Evolutionary conservation across 2,797 vertebrate genomes (phyloP).

Genomic region (Babyrousa celebensis): DNA sequence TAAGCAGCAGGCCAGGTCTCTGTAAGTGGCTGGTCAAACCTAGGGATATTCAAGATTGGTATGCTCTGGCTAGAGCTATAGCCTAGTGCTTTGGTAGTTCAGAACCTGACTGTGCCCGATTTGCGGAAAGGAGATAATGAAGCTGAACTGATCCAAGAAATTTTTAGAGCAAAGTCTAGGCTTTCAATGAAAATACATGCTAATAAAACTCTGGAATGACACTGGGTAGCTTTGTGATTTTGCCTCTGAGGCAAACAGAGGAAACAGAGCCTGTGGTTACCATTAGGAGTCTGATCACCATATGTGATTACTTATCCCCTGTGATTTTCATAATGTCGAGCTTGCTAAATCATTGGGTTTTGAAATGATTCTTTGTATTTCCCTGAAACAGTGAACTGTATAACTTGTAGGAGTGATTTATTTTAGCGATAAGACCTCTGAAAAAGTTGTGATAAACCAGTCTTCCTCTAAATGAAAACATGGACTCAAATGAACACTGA

Average conservation of each 20-base stretch:
- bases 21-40: not conserved
- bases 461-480: not conserved
- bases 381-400: not conserved
- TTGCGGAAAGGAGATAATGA: constrained; percentile 45
- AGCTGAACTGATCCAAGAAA: not conserved
- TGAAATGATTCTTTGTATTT: constrained; percentile 60
- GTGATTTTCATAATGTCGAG: not conserved
- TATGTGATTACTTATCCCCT: not conserved
- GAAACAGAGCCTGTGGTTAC: not conserved
- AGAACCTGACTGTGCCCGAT: not conserved
- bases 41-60: not conserved
- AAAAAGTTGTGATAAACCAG: not conserved
- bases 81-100: not conserved
- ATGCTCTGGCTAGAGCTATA: not conserved
- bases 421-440: constrained; percentile 22
- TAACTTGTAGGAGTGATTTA: not conserved
- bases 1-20: not conserved
- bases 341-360: constrained; percentile 6
- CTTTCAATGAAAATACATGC: constrained; percentile 69
- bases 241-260: constrained; percentile 50
- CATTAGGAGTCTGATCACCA: not conserved
- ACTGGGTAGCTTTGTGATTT: constrained; percentile 68
- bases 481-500: not conserved
- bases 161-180: constrained; percentile 24
- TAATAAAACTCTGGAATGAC: constrained; percentile 66